Evolutionary conservation across 2,113 vertebrate species (phyloP).

Genomic region (Chauna torquata): DNA sequence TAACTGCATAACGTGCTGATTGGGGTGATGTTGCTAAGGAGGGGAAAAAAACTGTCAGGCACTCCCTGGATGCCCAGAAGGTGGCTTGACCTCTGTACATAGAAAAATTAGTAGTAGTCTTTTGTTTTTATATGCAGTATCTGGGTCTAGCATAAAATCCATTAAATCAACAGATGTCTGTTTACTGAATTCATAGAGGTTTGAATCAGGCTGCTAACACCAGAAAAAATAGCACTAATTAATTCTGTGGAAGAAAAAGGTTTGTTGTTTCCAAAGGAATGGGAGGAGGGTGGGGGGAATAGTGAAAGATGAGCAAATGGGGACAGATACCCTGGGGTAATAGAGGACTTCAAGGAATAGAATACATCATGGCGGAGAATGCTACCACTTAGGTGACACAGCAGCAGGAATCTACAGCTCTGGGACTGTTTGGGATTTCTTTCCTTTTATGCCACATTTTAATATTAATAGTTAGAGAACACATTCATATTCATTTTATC

Average conservation of each 20-base stretch:
- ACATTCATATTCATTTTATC: no score
- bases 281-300: no score
- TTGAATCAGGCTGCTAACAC: background rate
- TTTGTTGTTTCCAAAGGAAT: background rate
- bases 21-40: background rate
- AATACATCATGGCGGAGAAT: background rate
- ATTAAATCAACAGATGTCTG: background rate
- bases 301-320: background rate
- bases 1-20: background rate
- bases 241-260: background rate
- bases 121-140: background rate
- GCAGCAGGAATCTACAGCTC: background rate
- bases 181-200: background rate
- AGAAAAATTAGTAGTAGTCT: background rate
- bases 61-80: background rate
- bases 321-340: background rate
- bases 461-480: background rate
- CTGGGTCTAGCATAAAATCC: background rate
- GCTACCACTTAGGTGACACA: background rate
- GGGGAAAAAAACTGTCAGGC: background rate
- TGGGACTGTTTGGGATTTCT: background rate
- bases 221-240: background rate
- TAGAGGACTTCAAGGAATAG: background rate
- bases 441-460: background rate
- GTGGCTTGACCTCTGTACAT: background rate